Percentiles rank a stretch among this genome's conserved stretches.
Evolutionary conservation across 2,113 vertebrate species (phyloP).

Genomic region (Pachypanchax playfairii): DNA sequence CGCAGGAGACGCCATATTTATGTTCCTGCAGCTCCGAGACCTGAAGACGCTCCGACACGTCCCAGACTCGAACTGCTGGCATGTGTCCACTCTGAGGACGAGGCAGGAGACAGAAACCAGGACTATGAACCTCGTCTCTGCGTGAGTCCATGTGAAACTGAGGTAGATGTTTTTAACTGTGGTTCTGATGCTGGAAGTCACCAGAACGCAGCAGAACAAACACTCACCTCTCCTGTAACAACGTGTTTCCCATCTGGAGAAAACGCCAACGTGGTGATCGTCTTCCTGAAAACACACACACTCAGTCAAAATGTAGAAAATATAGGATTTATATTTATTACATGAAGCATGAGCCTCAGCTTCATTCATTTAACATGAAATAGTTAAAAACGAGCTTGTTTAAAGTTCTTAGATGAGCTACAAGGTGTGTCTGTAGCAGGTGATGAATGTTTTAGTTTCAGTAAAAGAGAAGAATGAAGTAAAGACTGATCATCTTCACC

Average conservation of each 20-base stretch:
- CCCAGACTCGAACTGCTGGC: slow-evolving; percentile 96
- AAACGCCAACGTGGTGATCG: slow-evolving; percentile 95
- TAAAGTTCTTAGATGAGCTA: too few species aligned
- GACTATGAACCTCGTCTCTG: background rate
- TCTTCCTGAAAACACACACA: slow-evolving; percentile 84
- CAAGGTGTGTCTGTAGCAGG: too few species aligned
- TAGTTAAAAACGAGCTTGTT: too few species aligned
- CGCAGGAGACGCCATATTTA: slow-evolving; percentile 94
- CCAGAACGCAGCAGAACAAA: too few species aligned
- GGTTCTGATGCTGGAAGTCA: too few species aligned
- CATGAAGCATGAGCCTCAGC: too few species aligned
- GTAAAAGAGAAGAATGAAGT: background rate
- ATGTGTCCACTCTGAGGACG: slow-evolving; percentile 90
- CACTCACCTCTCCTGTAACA: slow-evolving; percentile 95
- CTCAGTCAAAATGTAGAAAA: background rate
- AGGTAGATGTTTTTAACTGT: background rate
- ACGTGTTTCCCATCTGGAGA: slow-evolving; percentile 96
- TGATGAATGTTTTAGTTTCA: too few species aligned
- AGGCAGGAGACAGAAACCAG: background rate
- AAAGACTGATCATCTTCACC: slow-evolving; percentile 76
- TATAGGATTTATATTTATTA: too few species aligned
- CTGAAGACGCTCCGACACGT: slow-evolving; percentile 85
- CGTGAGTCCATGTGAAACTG: background rate
- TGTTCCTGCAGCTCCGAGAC: slow-evolving; percentile 94
- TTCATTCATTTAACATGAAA: too few species aligned